These are phyloP conservation scores for Sarcophaga variegata DNA, from an alignment of 2,888 invertebrate species.

Conservation along the genomic window DNA sequence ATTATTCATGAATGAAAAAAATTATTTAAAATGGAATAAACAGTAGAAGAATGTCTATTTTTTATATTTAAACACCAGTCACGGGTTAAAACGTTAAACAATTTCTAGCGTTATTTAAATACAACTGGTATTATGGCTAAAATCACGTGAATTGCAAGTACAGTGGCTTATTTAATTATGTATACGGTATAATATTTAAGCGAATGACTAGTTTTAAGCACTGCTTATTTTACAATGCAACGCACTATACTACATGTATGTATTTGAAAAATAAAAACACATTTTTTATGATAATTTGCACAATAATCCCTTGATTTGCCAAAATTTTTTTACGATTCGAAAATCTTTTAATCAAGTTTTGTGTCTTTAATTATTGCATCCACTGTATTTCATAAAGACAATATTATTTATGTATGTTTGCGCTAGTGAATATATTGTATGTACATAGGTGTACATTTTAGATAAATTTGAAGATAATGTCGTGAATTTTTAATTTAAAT, in stretches of 20 bases:
- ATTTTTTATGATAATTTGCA: too few species aligned
- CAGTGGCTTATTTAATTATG: neutral
- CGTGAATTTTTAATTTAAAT: slow-evolving; percentile 34
- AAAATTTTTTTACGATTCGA: neutral
- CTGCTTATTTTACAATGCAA: too few species aligned
- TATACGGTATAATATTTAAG: too few species aligned
- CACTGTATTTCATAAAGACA: slow-evolving; percentile 11
- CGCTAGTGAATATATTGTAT: neutral
- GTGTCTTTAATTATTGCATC: neutral
- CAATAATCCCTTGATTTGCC: too few species aligned
- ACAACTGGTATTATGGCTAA: slow-evolving; percentile 26
- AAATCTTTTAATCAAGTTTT: neutral
- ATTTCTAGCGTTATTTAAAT: neutral
- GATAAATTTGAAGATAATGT: slow-evolving; percentile 29
- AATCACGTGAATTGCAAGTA: slow-evolving; percentile 49
- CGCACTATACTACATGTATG: too few species aligned
- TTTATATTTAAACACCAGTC: slow-evolving; percentile 23
- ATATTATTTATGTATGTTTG: neutral
- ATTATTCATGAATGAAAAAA: slow-evolving; percentile 4
- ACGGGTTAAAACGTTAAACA: slow-evolving; percentile 36
- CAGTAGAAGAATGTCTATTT: neutral
- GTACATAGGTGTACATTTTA: slow-evolving; percentile 6
- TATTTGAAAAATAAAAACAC: too few species aligned
- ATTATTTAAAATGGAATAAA: neutral
- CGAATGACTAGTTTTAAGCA: too few species aligned